Evolutionary conservation across 2,888 invertebrate genomes (phyloP).

Genomic region (Eristalinus sepulchralis): DNA sequence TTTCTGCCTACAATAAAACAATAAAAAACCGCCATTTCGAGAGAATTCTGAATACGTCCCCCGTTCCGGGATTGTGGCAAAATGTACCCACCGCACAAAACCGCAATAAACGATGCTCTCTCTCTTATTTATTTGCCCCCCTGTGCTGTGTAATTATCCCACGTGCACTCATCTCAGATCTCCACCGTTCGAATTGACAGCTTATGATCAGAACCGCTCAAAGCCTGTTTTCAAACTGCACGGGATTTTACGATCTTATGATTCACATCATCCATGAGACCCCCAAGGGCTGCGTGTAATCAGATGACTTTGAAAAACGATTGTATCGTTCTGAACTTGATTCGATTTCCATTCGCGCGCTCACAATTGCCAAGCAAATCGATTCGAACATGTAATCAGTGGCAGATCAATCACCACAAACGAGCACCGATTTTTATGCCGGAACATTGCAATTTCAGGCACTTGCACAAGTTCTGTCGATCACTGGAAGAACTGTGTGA

Average conservation of each 20-base stretch:
- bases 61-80: too few relatives aligned
- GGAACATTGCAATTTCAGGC: neutral
- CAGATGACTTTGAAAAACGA: slow-evolving; percentile 23
- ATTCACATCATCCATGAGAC: neutral
- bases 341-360: neutral
- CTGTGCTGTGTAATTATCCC: neutral
- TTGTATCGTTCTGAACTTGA: neutral
- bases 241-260: neutral
- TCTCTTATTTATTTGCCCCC: neutral
- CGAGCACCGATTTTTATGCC: neutral
- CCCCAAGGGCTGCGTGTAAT: neutral
- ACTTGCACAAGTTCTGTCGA: neutral
- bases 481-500: neutral
- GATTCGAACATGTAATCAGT: neutral
- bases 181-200: neutral
- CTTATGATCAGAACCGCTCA: neutral
- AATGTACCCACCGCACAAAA: neutral
- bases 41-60: neutral
- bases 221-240: neutral
- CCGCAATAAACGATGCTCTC: neutral
- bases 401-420: neutral
- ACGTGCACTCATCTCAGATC: neutral
- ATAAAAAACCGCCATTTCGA: neutral
- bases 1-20: slow-evolving; percentile 30
- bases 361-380: neutral